A percentile compares a stretch with the other conserved stretches of the same genome.
phyloP scores from a whole-genome alignment of 2,797 vertebrate genomes.

The Coranthus polyacanthus region DNA sequence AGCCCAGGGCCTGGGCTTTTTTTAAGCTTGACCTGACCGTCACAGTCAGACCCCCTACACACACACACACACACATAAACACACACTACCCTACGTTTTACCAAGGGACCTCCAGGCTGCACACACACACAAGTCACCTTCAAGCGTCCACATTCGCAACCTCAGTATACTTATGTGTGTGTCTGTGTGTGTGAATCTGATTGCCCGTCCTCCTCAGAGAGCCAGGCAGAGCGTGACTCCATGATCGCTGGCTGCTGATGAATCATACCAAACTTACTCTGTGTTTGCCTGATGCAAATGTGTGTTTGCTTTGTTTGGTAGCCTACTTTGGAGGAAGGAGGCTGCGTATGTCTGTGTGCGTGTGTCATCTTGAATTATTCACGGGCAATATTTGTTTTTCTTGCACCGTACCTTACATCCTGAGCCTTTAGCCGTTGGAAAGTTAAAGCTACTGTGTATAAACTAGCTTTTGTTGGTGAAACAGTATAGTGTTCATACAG shows the following conservation, averaged over 20 bases:
- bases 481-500: slow-evolving; percentile 12
- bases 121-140: slow-evolving; percentile 64
- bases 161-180: slow-evolving; percentile 26
- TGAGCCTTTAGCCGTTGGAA: slow-evolving; percentile 9
- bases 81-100: slow-evolving; percentile 23
- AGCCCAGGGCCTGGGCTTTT: slow-evolving; percentile 63
- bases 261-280: slow-evolving; percentile 67
- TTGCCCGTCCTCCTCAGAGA: slow-evolving; percentile 56
- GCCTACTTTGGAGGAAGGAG: slow-evolving; percentile 61
- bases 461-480: slow-evolving; percentile 9
- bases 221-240: slow-evolving; percentile 58
- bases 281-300: slow-evolving; percentile 72
- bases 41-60: slow-evolving; percentile 38
- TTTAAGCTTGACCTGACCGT: slow-evolving; percentile 68
- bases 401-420: slow-evolving; percentile 28
- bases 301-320: slow-evolving; percentile 73
- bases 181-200: slow-evolving; percentile 35
- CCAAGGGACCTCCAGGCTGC: slow-evolving; percentile 57
- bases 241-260: slow-evolving; percentile 66
- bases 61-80: slow-evolving; percentile 16
- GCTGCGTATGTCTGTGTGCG: slow-evolving; percentile 15
- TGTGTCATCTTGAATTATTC: slow-evolving; percentile 66
- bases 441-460: slow-evolving; percentile 12
- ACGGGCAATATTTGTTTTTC: slow-evolving; percentile 61
- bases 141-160: slow-evolving; percentile 54